Evolutionary conservation across 2,797 vertebrate genomes (phyloP).

Genomic region (Phaenicophaeus curvirostris): DNA sequence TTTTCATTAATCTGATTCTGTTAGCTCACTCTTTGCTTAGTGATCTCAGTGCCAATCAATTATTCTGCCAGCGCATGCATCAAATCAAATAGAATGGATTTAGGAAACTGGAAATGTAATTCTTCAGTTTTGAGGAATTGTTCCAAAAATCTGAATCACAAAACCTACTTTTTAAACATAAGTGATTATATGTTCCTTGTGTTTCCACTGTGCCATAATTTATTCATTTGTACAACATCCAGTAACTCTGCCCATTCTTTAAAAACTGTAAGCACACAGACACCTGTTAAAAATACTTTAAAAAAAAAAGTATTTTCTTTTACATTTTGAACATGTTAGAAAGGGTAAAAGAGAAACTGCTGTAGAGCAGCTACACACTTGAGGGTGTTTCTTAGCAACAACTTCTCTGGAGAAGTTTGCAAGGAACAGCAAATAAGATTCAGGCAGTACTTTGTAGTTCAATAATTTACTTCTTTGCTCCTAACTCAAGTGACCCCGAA

Average conservation of each 20-base stretch:
- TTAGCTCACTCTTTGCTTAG: slow-evolving; percentile 71
- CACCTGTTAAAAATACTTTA: neutral
- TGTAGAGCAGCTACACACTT: slow-evolving; percentile 67
- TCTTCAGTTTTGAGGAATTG: slow-evolving; percentile 27
- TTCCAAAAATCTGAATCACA: neutral
- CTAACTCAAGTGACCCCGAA: slow-evolving; percentile 18
- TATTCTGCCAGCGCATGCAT: slow-evolving; percentile 67
- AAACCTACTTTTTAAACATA: neutral
- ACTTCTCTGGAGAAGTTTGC: slow-evolving; percentile 66
- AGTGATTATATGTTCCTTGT: neutral
- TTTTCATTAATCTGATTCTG: slow-evolving; percentile 79
- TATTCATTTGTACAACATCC: neutral
- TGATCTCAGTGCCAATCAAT: slow-evolving; percentile 76
- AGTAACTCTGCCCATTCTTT: neutral
- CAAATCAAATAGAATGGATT: slow-evolving; percentile 71
- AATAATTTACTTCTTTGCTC: slow-evolving; percentile 18
- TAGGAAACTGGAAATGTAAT: slow-evolving; percentile 54
- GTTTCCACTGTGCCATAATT: neutral
- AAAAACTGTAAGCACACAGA: neutral
- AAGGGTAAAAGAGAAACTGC: slow-evolving; percentile 59
- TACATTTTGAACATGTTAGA: slow-evolving; percentile 55
- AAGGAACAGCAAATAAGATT: slow-evolving; percentile 45
- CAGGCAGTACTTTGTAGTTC: slow-evolving; percentile 50
- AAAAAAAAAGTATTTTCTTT: slow-evolving; percentile 58
- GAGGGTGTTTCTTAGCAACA: slow-evolving; percentile 83